Evolutionary conservation across 1,140 invertebrate species (phyloP).

Genomic region (Gerris buenoi): DNA sequence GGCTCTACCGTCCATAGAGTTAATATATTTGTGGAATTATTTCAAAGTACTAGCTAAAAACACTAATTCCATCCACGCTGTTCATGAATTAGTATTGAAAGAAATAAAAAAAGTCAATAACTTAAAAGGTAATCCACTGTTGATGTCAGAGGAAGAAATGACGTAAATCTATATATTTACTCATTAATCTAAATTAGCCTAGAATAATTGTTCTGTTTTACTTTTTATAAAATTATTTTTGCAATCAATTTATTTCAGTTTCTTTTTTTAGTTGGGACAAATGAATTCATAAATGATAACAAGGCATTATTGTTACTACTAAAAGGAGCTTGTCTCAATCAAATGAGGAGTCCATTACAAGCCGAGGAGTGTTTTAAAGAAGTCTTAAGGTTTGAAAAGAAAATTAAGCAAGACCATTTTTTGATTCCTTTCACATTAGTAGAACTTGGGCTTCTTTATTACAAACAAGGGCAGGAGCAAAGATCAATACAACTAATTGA

Average conservation of each 20-base stretch:
- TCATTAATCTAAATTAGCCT: no score
- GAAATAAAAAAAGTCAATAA: constrained; percentile 34
- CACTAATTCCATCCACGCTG: constrained; percentile 44
- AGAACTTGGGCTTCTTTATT: constrained; percentile 66
- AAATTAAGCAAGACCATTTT: constrained; percentile 69
- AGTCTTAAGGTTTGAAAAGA: constrained; percentile 53
- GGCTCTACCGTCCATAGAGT: constrained; percentile 67
- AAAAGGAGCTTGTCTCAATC: constrained; percentile 67
- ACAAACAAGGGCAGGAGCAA: constrained; percentile 45
- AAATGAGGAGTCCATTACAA: constrained; percentile 50
- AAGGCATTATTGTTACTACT: constrained; percentile 57
- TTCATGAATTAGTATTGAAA: constrained; percentile 56
- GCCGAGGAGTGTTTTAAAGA: constrained; percentile 60
- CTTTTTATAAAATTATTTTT: no score
- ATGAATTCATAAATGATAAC: constrained; percentile 44
- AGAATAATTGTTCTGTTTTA: no score
- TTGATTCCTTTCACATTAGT: constrained; percentile 72
- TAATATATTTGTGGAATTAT: constrained; percentile 88
- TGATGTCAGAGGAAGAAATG: no score
- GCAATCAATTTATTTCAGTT: constrained; percentile 5
- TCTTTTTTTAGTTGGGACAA: constrained; percentile 6
- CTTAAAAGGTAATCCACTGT: constrained; percentile 12
- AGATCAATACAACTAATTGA: constrained; percentile 59
- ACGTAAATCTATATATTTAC: no score
- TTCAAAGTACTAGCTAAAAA: constrained; percentile 70